phyloP scores from a whole-genome alignment of 2,113 vertebrate species.

The Boleophthalmus pectinirostris region DNA sequence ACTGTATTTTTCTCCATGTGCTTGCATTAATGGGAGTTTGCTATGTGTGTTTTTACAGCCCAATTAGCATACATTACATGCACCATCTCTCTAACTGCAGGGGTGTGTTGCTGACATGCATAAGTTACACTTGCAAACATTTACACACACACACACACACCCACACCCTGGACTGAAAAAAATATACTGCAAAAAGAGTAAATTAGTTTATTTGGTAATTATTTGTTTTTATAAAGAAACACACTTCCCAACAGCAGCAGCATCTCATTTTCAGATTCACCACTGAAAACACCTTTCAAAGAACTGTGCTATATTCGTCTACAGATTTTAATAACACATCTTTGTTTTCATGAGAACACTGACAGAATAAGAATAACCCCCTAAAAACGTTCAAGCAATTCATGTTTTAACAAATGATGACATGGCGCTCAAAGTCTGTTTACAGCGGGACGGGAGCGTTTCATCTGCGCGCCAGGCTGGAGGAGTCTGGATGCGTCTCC shows the following conservation, averaged over 20 bases:
- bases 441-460: constrained; percentile 46
- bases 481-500: background rate
- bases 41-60: background rate
- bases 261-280: constrained; percentile 29
- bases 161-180: background rate
- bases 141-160: too few relatives aligned
- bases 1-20: background rate
- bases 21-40: background rate
- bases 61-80: constrained; percentile 4
- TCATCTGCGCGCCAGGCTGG: constrained; percentile 55
- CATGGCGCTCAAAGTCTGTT: constrained; percentile 42
- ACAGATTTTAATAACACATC: constrained; percentile 40
- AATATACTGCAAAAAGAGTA: background rate
- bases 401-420: constrained; percentile 33
- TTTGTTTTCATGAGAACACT: constrained; percentile 23
- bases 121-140: background rate
- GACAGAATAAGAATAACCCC: constrained; percentile 42
- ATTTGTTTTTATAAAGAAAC: background rate
- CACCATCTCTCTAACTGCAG: background rate
- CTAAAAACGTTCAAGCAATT: constrained; percentile 43
- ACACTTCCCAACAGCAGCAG: background rate
- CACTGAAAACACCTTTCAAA: constrained; percentile 51
- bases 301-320: constrained; percentile 58
- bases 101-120: background rate
- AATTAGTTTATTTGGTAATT: background rate